Conservation (phyloP, 2,888 invertebrate species). For the Nebria salina region DNA sequence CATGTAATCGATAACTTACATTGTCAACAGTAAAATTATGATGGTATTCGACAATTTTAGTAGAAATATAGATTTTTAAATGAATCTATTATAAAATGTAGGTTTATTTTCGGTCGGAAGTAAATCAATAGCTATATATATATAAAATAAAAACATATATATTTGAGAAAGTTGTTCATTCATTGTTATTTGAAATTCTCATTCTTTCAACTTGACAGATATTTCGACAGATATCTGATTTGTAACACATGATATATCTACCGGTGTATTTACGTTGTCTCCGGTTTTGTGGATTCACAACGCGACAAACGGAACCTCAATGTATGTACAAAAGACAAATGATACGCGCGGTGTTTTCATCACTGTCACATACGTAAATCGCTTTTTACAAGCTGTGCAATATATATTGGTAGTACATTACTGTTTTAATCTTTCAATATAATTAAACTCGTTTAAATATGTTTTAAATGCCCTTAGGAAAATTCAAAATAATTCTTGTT, state of each 20-base stretch:
- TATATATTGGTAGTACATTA: constrained; percentile 21
- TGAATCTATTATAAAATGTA: too few relatives aligned
- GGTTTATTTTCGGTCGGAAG: too few relatives aligned
- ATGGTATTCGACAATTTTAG: neutral
- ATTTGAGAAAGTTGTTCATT: neutral
- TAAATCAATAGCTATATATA: too few relatives aligned
- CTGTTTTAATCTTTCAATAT: neutral
- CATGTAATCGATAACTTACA: neutral
- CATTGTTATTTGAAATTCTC: neutral
- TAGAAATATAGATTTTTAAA: neutral
- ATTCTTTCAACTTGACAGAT: neutral
- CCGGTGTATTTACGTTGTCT: neutral
- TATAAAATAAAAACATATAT: too few relatives aligned
- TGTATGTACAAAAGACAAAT: constrained; percentile 23
- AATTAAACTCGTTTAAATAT: too few relatives aligned
- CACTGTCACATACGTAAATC: constrained; percentile 35
- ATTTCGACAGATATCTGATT: neutral
- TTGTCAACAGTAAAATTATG: neutral
- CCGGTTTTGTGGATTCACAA: neutral
- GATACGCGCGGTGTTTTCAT: constrained; percentile 21
- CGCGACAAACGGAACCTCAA: neutral
- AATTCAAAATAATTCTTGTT: too few relatives aligned
- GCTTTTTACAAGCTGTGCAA: constrained; percentile 5
- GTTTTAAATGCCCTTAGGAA: too few relatives aligned
- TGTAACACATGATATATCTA: neutral